Evolutionary conservation across 1,140 invertebrate genomes (phyloP).

Genomic region (Varroa destructor): DNA sequence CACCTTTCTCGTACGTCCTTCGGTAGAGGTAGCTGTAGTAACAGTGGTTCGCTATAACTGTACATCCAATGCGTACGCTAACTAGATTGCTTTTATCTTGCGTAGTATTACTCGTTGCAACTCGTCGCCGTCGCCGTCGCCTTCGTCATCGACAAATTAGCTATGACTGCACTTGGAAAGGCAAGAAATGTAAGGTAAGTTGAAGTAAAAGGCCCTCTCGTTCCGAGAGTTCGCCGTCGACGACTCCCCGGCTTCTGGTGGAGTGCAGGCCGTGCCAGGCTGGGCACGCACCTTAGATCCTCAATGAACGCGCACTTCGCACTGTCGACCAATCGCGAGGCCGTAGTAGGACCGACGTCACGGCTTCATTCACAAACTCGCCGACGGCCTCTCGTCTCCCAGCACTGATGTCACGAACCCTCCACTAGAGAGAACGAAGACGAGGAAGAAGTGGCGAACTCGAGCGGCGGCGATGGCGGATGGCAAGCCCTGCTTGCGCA

Average conservation of each 20-base stretch:
- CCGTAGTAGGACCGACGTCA: constrained; percentile 26
- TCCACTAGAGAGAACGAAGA: no score
- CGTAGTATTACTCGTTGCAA: no score
- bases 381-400: constrained; percentile 20
- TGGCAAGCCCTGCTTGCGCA: no score
- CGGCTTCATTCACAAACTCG: constrained; percentile 27
- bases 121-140: neutral
- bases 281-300: constrained; percentile 5
- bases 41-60: no score
- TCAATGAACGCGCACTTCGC: constrained; percentile 26
- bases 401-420: neutral
- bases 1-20: no score
- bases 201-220: no score
- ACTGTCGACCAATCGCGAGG: constrained; percentile 25
- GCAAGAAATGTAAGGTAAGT: neutral
- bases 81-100: no score
- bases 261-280: constrained; percentile 9
- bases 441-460: no score
- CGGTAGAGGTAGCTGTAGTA: no score
- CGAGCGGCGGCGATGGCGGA: no score
- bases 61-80: no score
- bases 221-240: constrained; percentile 4
- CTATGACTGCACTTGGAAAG: neutral
- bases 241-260: constrained; percentile 10
- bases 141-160: neutral